Conservation (phyloP, 2,113 vertebrate species). For the Percopsis transmontana region DNA sequence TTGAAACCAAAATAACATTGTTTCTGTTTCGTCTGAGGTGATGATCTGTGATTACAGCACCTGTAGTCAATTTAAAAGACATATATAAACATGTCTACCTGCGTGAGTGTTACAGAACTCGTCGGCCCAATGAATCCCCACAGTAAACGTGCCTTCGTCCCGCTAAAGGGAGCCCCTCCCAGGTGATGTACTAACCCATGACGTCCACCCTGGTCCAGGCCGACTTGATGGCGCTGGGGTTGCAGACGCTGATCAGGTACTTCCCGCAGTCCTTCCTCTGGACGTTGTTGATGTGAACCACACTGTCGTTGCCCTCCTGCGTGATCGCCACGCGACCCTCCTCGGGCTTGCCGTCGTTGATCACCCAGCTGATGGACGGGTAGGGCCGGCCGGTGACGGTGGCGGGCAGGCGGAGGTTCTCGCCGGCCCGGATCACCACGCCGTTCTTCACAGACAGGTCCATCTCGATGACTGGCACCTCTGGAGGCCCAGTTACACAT, state of each 20-base stretch:
- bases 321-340: slow-evolving; percentile 85
- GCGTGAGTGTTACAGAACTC: no score
- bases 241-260: slow-evolving; percentile 90
- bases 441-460: slow-evolving; percentile 87
- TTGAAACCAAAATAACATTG: no score
- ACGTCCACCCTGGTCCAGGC: slow-evolving; percentile 89
- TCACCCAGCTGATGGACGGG: slow-evolving; percentile 86
- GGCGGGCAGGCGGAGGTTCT: slow-evolving; percentile 87
- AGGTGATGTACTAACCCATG: slow-evolving; percentile 81
- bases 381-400: slow-evolving; percentile 89
- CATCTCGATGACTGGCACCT: slow-evolving; percentile 87
- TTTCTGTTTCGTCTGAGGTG: no score
- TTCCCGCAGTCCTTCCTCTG: slow-evolving; percentile 91
- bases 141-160: no score
- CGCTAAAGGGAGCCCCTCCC: neutral
- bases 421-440: slow-evolving; percentile 88
- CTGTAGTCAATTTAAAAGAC: no score
- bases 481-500: slow-evolving; percentile 69
- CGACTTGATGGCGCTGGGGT: slow-evolving; percentile 88
- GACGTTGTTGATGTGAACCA: slow-evolving; percentile 81
- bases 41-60: no score
- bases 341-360: slow-evolving; percentile 86
- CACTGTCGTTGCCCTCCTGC: slow-evolving; percentile 87
- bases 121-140: no score
- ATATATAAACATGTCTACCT: no score